phyloP scores from a whole-genome alignment of 2,888 invertebrate species.

The Ischnura elegans region DNA sequence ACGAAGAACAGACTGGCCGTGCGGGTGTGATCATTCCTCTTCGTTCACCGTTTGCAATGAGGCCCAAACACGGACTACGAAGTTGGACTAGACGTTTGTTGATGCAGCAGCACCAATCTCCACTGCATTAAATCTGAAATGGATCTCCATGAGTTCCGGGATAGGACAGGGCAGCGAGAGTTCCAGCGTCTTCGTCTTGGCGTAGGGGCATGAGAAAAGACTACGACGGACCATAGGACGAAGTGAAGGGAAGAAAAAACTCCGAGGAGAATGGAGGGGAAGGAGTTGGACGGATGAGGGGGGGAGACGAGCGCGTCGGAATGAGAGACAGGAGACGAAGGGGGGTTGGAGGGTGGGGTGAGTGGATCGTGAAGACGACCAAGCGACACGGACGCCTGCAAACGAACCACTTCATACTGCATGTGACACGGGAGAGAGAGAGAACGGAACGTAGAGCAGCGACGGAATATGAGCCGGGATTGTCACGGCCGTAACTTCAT shows the following conservation, averaged over 20 bases:
- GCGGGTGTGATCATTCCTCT: too few species aligned
- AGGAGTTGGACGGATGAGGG: neutral
- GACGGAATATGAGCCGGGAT: neutral
- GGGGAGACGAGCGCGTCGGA: neutral
- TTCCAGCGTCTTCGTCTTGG: neutral
- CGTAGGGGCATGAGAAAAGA: neutral
- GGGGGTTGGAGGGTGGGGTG: neutral
- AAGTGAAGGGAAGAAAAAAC: neutral
- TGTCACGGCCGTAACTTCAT: too few species aligned
- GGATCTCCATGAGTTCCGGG: too few species aligned
- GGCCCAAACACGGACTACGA: too few species aligned
- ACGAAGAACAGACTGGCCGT: too few species aligned
- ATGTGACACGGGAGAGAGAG: neutral
- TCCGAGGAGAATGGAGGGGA: neutral
- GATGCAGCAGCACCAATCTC: too few species aligned
- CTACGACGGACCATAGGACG: neutral
- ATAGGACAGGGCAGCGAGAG: neutral
- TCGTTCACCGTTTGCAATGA: too few species aligned
- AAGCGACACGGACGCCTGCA: neutral
- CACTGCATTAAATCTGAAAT: too few species aligned
- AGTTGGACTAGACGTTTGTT: too few species aligned
- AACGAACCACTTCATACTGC: neutral
- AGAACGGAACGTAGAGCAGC: neutral
- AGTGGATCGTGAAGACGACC: conserved; percentile 7
- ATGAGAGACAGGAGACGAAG: neutral